Evolutionary conservation across 2,797 vertebrate species (phyloP), one percentile per base, ranked within the genome.

Genomic region (Alcedo atthis): DNA sequence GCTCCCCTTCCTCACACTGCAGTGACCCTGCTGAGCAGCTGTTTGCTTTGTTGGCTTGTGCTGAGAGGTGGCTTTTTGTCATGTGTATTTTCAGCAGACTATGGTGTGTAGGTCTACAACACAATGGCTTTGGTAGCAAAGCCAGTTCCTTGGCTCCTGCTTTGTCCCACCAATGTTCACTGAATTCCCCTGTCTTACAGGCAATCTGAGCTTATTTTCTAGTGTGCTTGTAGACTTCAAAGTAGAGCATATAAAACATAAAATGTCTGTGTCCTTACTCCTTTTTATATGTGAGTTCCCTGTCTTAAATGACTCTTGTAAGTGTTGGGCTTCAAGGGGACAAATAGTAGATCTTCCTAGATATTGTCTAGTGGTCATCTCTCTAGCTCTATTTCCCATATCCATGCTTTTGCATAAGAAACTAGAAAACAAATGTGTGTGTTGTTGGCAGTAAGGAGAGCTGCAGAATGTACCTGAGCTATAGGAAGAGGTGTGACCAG

Each of bases 121-220:
- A 37, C 1, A 0, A 8, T 81, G n/a, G 17, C 12, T 77, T 40
- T 42, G 14, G 32, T 61, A 46, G 16, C 17, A 91, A 81, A 85
- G 19, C 16, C 2, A 5, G 3, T 79, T 76, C 53, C 32, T 24
- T 64, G 59, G 12, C 28, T 90, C 18, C 15, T 78, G 18, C 55
- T 91, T 71, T 79, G 17, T 40, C 42, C 15, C 25, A 28, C 7
- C 35, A 63, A 8, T 1, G 0, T 42, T 59, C 28, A 49, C 4
- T 24, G 15, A 37, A 45, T 76, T 73, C 11, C 59, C 8, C 22
- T 42, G 1, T 61, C 53, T 84, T 24, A 8, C 0, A 0, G 30
- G 10, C 28, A 22, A 54, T 61, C 35, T 20, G 33, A 68, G 8
- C 12, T 78, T 9, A 15, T 62, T 84, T 81, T 12, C 48, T 49